Evolutionary conservation across 2,113 vertebrate species (phyloP), one percentile per base, ranked within the genome.

Genomic region (Pachypanchax playfairii): DNA sequence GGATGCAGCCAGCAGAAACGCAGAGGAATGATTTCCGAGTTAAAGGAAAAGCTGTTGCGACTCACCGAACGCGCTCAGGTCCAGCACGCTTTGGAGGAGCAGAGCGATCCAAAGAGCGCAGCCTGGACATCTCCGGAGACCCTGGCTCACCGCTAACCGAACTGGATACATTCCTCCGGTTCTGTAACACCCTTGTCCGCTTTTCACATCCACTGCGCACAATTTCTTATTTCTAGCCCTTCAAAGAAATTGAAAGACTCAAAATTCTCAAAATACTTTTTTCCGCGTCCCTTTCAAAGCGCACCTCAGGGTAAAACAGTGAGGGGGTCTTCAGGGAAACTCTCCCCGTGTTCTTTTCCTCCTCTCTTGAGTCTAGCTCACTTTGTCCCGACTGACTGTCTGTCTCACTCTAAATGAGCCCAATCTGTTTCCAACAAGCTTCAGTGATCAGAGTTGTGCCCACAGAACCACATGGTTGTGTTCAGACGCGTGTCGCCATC

Each of bases 121-220:
- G 65, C 56, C 68, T 73, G 89, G 89, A 88, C 88, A 89, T 84
- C 89, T 82, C 86, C 71, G 64, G 17, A 68, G 67, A 77, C 77
- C 70, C 70, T 69, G 84, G 75, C 74, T 80, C 72, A 49, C 69
- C 65, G 86, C 80, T 72, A 63, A 77, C 86, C 88, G 74, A 67
- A 31, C 84, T 72, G 73, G 77, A 88, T 88, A 84, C 91, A 92
- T 92, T 89, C 90, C 89, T 89, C 77, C 82, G 72, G 83, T 63
- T 80, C 60, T 84, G 67, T 53, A 68, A 46, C 56, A 70, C 49
- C 65, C 66, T 42, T 36, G 20, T 38, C 65, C 59, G 64, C 49
- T 85, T 67, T 79, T 63, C 73, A 89, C 89, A 91, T 91, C 90
- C 91, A 91, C 65, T 38, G 31, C 25, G 36, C 44, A 36, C 68